Evolutionary conservation across 2,888 invertebrate genomes (phyloP).

Genomic region (Elegia similella): DNA sequence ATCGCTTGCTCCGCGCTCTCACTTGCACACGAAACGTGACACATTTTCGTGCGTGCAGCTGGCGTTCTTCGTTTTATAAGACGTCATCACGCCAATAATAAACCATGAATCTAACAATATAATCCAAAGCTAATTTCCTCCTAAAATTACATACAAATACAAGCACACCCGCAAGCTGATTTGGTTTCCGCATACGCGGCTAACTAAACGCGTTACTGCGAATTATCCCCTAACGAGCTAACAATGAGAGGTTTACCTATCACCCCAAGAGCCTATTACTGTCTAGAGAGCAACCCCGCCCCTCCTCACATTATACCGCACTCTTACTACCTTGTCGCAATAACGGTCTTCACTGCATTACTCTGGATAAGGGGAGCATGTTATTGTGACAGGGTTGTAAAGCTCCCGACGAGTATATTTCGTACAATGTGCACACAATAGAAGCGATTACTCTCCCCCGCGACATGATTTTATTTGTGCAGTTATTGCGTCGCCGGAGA

Average conservation of each 20-base stretch:
- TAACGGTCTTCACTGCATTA: conserved; percentile 28
- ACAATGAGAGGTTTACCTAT: conserved; percentile 75
- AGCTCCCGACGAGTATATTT: conserved; percentile 50
- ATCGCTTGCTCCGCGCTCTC: too few relatives aligned
- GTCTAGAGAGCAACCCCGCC: conserved; percentile 69
- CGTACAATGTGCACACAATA: conserved; percentile 74
- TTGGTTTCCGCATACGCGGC: conserved; percentile 49
- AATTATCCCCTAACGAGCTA: conserved; percentile 75
- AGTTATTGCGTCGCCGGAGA: conserved; percentile 76
- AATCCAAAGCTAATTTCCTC: conserved; percentile 1
- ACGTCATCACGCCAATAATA: too few relatives aligned
- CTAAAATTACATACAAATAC: conserved; percentile 4
- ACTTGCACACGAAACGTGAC: too few relatives aligned
- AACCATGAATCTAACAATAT: not conserved
- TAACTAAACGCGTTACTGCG: conserved; percentile 67
- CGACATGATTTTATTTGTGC: conserved; percentile 80
- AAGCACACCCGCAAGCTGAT: conserved; percentile 43
- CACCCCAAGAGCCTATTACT: conserved; percentile 75
- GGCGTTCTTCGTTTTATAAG: too few relatives aligned
- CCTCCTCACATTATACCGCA: conserved; percentile 55
- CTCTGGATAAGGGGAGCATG: conserved; percentile 29
- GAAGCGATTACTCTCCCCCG: conserved; percentile 76
- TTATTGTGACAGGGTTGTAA: conserved; percentile 60
- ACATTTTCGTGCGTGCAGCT: too few relatives aligned
- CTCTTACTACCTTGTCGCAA: conserved; percentile 62